Percentiles rank a stretch among this genome's conserved stretches.
Evolutionary conservation across 2,797 vertebrate genomes (phyloP).

Genomic region (Manis crassicaudata): DNA sequence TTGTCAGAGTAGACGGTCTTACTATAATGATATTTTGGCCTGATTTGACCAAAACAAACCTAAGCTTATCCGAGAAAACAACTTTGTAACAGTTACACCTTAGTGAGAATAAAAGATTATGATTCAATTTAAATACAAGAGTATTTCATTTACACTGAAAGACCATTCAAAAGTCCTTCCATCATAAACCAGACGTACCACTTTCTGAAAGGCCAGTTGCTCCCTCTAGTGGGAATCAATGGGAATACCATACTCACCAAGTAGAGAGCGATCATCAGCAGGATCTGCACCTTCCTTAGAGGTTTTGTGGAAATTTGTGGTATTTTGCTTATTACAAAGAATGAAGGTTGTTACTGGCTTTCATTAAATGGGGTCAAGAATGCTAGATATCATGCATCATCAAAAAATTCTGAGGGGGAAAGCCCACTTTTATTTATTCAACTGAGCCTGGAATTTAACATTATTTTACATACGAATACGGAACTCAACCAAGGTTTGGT

Average conservation of each 20-base stretch:
- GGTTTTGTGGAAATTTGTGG: neutral
- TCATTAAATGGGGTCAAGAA: neutral
- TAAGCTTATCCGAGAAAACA: neutral
- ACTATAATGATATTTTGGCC: neutral
- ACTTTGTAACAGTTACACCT: neutral
- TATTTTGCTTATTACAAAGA: slow-evolving; percentile 23
- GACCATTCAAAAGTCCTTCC: neutral
- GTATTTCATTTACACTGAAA: neutral
- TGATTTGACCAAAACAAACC: neutral
- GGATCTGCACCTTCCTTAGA: neutral
- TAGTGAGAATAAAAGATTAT: neutral
- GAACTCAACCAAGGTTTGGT: neutral
- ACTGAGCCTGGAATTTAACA: neutral
- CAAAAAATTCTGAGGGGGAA: neutral
- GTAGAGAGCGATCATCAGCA: neutral
- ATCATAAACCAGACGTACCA: neutral
- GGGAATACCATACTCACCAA: neutral
- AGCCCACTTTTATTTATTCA: neutral
- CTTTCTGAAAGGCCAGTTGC: slow-evolving; percentile 48
- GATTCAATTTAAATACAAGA: slow-evolving; percentile 33
- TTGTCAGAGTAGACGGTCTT: neutral
- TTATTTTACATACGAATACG: slow-evolving; percentile 26
- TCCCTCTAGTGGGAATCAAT: slow-evolving; percentile 67
- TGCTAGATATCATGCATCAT: neutral
- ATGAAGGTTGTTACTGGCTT: neutral